Base-by-base conservation (phyloP, 1,140 invertebrate species). In the Drosophila micromelanica region DNA sequence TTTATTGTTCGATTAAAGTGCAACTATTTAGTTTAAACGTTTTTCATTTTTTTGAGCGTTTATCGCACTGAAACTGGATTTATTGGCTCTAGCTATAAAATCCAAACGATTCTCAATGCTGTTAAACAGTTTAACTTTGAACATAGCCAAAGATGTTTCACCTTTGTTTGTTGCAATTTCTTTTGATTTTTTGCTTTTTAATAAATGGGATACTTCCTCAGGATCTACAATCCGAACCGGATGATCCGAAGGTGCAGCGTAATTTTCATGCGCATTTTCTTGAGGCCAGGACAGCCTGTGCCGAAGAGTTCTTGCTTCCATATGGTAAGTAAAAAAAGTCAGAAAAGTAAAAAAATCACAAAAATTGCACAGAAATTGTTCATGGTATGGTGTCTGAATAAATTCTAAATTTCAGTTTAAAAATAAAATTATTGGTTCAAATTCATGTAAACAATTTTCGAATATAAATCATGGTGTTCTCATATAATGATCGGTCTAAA, bases 1-100 rank as follows among this genome's bases (percentile, higher is more conserved):
- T 89, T 87, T 90, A 89, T 89, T 90, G 76, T 90, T 85, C 80
- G 86, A 86, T 86, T 86, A 86, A 86, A 86, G 61, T 87, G 82
- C 63, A 87, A 73, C 73, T 87, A 89, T 79, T 90, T 90, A 89
- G 80, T 89, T 78, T 84, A 90, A 84, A 80, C 56, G 40, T 17
- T 69, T 48, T 70, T 30, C 30, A n/a, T 27, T 30, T 64, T 64
- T n/a, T 1, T 11, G 46, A 30, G 48, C 35, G n/a, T 40, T 48
- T 42, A n/a, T 43, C 5, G 11, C 4, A 30, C 40, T 27, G 5
- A 12, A 27, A 27, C 5, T 27, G 27, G 6, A 11, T 13, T 23
- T 35, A 37, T 43, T 68, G 2, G 40, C 15, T 20, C 3, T 1
- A 27, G 45, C 52, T 87, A 86, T 70, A 87, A 63, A 82, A 51